These are phyloP conservation scores for Meriones psammophilus DNA, from an alignment of 2,797 vertebrate species.

Conservation along the genomic window DNA sequence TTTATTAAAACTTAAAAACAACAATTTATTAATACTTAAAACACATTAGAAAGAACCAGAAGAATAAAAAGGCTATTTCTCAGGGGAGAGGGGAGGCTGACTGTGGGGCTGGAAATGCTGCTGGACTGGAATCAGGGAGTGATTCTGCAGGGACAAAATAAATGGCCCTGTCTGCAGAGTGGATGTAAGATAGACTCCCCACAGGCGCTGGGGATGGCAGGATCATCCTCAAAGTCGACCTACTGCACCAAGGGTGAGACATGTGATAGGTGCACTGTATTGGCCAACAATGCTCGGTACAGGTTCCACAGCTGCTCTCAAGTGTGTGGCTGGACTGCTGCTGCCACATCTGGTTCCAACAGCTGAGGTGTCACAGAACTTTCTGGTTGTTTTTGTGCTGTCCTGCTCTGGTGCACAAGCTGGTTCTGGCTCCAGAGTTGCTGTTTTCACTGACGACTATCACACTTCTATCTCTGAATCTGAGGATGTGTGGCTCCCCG, in stretches of 20 bases:
- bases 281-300: neutral
- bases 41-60: neutral
- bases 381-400: neutral
- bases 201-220: fast-evolving
- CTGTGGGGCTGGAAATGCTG: neutral
- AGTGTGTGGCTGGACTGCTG: too few species aligned
- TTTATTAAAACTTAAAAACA: neutral
- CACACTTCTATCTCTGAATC: too few species aligned
- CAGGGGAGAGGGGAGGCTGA: neutral
- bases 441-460: too few species aligned
- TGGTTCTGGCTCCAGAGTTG: neutral
- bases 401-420: neutral
- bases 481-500: neutral
- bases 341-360: neutral
- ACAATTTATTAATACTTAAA: too few species aligned
- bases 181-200: neutral
- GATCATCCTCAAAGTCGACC: too few species aligned
- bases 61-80: too few species aligned
- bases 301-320: too few species aligned
- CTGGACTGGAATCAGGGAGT: neutral
- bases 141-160: neutral
- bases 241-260: neutral
- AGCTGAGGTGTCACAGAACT: fast-evolving
- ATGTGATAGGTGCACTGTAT: neutral
- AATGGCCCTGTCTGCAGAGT: too few species aligned